These are phyloP conservation scores for Lasioglossum figueresi DNA, from an alignment of 2,888 invertebrate genomes.

Conservation along the genomic window DNA sequence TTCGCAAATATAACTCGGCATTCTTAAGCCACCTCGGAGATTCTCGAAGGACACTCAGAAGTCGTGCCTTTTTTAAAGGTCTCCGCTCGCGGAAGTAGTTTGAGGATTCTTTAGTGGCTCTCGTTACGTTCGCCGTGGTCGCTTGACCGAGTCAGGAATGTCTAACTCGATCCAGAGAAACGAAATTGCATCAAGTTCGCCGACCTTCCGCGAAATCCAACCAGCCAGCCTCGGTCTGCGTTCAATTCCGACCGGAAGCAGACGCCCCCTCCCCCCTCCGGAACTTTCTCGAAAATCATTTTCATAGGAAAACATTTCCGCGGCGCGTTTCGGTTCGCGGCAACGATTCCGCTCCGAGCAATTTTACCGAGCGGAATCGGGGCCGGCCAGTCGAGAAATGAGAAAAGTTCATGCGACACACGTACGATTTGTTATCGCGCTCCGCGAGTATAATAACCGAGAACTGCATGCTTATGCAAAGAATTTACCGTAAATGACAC, in stretches of 20 bases:
- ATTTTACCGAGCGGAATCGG: neutral
- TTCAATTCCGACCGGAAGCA: neutral
- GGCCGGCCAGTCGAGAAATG: neutral
- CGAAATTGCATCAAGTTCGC: constrained; percentile 2
- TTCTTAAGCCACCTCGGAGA: neutral
- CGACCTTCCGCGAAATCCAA: neutral
- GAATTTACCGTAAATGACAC: neutral
- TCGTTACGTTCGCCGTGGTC: neutral
- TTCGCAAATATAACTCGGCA: neutral
- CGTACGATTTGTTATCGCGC: neutral
- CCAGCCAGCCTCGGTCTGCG: neutral
- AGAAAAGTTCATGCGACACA: neutral
- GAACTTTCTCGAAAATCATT: constrained; percentile 15
- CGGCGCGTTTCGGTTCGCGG: neutral
- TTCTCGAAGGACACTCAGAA: neutral
- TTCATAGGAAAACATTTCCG: neutral
- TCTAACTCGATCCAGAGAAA: neutral
- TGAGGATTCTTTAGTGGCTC: neutral
- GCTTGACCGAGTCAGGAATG: neutral
- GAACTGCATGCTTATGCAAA: neutral
- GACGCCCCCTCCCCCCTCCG: neutral
- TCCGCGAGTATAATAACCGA: neutral
- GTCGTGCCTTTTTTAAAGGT: neutral
- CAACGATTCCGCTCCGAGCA: neutral
- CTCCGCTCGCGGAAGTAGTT: neutral